A percentile compares a stretch with the other conserved stretches of the same genome.
phyloP scores from a whole-genome alignment of 2,113 vertebrate species.

The Pteruthius melanotis region DNA sequence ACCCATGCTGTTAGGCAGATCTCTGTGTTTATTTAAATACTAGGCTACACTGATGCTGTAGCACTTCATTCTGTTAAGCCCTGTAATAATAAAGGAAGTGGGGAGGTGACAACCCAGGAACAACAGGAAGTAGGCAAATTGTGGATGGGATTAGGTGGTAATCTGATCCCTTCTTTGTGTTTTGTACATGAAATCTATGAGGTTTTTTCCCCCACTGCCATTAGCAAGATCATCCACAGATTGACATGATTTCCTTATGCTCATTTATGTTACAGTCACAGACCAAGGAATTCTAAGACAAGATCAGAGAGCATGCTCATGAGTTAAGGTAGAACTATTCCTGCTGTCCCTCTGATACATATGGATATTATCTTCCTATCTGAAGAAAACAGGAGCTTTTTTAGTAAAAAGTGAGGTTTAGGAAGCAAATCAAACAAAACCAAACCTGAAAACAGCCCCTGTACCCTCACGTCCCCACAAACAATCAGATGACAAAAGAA shows the following conservation, averaged over 20 bases:
- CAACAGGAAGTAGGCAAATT: not conserved
- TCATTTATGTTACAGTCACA: not conserved
- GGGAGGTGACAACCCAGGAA: not conserved
- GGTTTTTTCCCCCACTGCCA: accelerated
- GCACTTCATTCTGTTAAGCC: not conserved
- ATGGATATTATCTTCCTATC: not conserved
- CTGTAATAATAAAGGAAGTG: not conserved
- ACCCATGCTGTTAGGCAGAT: not conserved
- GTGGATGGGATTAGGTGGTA: accelerated
- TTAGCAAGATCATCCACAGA: not conserved
- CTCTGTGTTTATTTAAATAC: not conserved
- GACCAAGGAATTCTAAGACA: not conserved
- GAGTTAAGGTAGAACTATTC: not conserved
- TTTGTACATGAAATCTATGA: not conserved
- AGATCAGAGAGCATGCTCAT: not conserved
- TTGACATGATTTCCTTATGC: not conserved
- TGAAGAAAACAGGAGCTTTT: not conserved
- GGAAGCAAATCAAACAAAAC: not conserved
- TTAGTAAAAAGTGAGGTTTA: not conserved
- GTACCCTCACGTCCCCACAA: accelerated
- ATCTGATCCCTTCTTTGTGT: not conserved
- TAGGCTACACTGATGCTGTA: not conserved
- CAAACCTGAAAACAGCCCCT: not conserved
- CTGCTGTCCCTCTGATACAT: accelerated
- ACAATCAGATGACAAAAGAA: not conserved